A percentile compares a stretch with the other conserved stretches of the same genome.
phyloP scores from a whole-genome alignment of 2,888 invertebrate genomes.

The Hyposoter didymator region DNA sequence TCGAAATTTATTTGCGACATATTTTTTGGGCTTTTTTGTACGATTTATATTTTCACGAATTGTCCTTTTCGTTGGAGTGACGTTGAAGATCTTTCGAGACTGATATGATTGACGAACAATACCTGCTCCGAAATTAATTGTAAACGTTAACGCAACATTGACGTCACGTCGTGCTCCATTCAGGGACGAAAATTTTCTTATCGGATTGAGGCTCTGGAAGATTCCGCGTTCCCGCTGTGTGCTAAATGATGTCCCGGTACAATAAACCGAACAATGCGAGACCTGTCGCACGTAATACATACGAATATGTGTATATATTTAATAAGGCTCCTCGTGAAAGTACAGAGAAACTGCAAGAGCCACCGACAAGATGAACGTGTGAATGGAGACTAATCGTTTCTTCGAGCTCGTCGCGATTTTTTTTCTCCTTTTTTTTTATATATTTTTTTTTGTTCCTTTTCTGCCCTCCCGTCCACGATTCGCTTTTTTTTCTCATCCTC shows the following conservation, averaged over 20 bases:
- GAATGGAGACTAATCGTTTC: slow-evolving; percentile 73
- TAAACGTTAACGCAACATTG: background rate
- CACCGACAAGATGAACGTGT: slow-evolving; percentile 70
- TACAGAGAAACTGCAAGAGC: slow-evolving; percentile 24
- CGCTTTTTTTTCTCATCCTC: slow-evolving; percentile 21
- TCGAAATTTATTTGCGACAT: background rate
- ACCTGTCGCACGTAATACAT: slow-evolving; percentile 56
- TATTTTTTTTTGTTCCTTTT: slow-evolving; percentile 35
- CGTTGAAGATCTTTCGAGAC: background rate
- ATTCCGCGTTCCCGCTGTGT: slow-evolving; percentile 45
- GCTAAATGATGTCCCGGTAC: slow-evolving; percentile 65
- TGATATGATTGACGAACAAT: background rate
- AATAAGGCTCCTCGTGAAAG: slow-evolving; percentile 3
- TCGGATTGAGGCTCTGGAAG: slow-evolving; percentile 3
- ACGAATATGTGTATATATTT: background rate
- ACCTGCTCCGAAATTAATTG: background rate
- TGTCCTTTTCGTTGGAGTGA: background rate
- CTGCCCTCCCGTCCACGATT: background rate
- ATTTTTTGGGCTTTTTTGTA: background rate
- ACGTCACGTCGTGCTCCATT: background rate
- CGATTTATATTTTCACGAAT: background rate
- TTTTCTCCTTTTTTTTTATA: background rate
- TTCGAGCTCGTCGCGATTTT: slow-evolving; percentile 66
- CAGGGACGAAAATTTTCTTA: slow-evolving; percentile 4
- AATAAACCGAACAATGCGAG: slow-evolving; percentile 70